Evolutionary conservation across 2,888 invertebrate genomes (phyloP).

Genomic region (Azorinus chamasolen): DNA sequence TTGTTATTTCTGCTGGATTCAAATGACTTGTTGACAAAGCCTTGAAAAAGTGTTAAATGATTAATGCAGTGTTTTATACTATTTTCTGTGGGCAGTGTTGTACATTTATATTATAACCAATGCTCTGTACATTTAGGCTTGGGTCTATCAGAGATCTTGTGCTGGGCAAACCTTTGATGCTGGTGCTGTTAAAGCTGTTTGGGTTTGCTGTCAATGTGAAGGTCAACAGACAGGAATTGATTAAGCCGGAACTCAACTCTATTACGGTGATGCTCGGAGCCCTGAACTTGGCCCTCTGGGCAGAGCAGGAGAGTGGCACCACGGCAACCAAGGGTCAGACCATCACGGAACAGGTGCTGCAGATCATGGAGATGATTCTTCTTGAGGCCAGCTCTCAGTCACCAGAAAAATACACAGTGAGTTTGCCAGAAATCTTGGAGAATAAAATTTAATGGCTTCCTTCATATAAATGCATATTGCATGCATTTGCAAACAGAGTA

Average conservation of each 20-base stretch:
- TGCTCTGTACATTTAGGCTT: constrained; percentile 88
- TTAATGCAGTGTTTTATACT: no score
- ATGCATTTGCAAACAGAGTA: no score
- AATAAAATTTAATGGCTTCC: no score
- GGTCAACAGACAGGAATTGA: constrained; percentile 95
- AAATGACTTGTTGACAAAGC: no score
- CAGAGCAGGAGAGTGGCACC: constrained; percentile 82
- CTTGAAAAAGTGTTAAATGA: no score
- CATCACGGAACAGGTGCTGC: constrained; percentile 95
- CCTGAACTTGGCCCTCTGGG: constrained; percentile 89
- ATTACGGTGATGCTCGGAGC: constrained; percentile 89
- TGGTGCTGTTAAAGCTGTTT: constrained; percentile 96
- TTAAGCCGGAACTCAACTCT: constrained; percentile 92
- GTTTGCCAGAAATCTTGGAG: constrained; percentile 75
- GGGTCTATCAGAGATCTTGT: constrained; percentile 94
- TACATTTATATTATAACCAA: no score
- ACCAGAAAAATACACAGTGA: constrained; percentile 90
- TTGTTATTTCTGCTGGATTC: no score
- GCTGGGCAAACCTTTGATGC: constrained; percentile 94
- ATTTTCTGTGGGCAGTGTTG: no score
- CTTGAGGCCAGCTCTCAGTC: constrained; percentile 96
- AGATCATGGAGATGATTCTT: constrained; percentile 97
- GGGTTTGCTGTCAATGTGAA: constrained; percentile 94
- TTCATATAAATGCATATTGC: no score
- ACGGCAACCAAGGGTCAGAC: constrained; percentile 86